Percentiles rank a stretch among this genome's conserved stretches.
Conservation (phyloP, 1,140 invertebrate species). For the Aradophagus sp. region DNA sequence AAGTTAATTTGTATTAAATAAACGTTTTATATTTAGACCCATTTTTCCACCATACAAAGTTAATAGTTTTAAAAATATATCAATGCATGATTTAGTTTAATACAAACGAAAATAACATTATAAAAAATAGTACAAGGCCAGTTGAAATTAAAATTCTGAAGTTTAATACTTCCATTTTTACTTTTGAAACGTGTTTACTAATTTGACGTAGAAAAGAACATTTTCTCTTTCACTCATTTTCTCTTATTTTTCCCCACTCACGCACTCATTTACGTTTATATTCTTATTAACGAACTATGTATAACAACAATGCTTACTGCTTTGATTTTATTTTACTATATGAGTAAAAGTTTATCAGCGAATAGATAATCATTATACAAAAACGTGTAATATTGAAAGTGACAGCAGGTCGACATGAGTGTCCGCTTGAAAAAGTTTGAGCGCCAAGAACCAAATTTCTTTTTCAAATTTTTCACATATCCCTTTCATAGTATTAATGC, state of each 20-base stretch:
- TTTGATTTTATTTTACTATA: too few relatives aligned
- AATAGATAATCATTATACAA: conserved; percentile 13
- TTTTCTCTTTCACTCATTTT: conserved; percentile 7
- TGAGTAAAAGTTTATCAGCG: conserved; percentile 12
- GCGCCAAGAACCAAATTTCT: conserved; percentile 13
- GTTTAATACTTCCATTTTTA: not conserved
- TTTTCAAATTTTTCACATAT: too few relatives aligned
- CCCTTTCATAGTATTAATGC: too few relatives aligned
- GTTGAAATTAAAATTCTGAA: conserved; percentile 9
- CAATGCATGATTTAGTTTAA: too few relatives aligned
- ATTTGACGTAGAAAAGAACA: conserved; percentile 41
- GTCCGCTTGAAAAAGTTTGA: conserved; percentile 23
- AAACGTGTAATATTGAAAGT: too few relatives aligned
- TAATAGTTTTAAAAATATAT: too few relatives aligned
- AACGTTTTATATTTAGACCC: too few relatives aligned
- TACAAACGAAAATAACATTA: conserved; percentile 4
- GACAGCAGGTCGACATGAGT: conserved; percentile 27
- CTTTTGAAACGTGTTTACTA: conserved; percentile 12
- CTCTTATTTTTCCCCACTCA: conserved; percentile 5
- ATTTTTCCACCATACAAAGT: too few relatives aligned
- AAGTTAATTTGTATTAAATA: too few relatives aligned
- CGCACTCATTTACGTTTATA: too few relatives aligned
- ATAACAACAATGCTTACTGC: conserved; percentile 36
- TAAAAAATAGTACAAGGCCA: too few relatives aligned
- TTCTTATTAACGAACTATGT: conserved; percentile 32